Evolutionary conservation across 2,888 invertebrate species (phyloP).

Genomic region (Norana najaformis): DNA sequence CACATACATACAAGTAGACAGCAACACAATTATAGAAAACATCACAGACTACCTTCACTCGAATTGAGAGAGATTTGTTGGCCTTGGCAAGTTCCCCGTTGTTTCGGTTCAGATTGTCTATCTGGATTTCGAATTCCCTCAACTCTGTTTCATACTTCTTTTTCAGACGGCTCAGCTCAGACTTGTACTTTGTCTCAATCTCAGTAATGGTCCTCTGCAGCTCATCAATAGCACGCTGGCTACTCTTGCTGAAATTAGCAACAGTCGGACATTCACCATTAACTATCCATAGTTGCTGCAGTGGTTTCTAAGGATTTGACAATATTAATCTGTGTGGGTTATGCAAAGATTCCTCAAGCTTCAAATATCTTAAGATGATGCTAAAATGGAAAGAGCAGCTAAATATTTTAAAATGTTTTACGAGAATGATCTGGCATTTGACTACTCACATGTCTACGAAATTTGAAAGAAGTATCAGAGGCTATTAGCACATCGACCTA

Average conservation of each 20-base stretch:
- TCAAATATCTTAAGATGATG: background rate
- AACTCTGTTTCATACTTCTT: constrained; percentile 62
- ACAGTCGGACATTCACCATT: background rate
- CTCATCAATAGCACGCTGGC: constrained; percentile 61
- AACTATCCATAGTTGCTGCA: background rate
- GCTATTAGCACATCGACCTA: background rate
- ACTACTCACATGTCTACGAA: background rate
- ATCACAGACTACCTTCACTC: constrained; percentile 68
- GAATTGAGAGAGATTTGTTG: constrained; percentile 94
- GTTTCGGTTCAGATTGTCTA: constrained; percentile 46
- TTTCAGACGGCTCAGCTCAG: constrained; percentile 60
- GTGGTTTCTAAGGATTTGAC: background rate
- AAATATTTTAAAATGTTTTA: background rate
- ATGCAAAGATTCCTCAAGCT: background rate
- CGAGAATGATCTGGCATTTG: background rate
- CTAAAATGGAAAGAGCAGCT: background rate
- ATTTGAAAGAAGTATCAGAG: background rate
- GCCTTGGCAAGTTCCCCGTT: constrained; percentile 79
- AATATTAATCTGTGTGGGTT: background rate
- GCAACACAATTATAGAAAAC: too few relatives aligned
- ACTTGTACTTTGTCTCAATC: constrained; percentile 62
- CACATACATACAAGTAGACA: too few relatives aligned
- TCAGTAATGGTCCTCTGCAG: constrained; percentile 61
- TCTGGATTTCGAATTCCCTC: constrained; percentile 56
- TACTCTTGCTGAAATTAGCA: constrained; percentile 53